Evolutionary conservation across 2,888 invertebrate species (phyloP), one percentile per base, ranked within the genome.

Genomic region (Cactoblastis cactorum): DNA sequence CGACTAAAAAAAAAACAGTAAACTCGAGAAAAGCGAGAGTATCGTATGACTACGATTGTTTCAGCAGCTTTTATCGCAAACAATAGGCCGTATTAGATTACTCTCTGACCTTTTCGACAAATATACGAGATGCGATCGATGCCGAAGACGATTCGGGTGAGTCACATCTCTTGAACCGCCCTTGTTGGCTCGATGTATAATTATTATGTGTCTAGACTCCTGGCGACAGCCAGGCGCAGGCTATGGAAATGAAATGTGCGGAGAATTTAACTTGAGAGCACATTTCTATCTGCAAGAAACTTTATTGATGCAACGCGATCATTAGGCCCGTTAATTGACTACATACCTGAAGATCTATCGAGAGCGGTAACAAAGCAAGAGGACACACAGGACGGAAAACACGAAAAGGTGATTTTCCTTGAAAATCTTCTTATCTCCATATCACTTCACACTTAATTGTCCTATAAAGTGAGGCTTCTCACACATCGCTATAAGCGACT

Each of bases 121-220:
- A 79, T 71, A 74, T 63, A 68, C 65, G 73, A 71, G 75, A 77
- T 70, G 65, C 77, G 83, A 85, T 84, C 86, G 83, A 85, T 84
- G 74, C 65, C 58, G 65, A 69, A 78, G 76, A 79, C 74, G 70
- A 77, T 74, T 78, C 69, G 77, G 74, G 71, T 85, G 85, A 86
- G 73, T 86, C 86, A 86, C 74, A 72, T 77, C 75, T 75, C 71
- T 72, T 78, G 79, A 75, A 79, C 75, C 80, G 76, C 81, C 81
- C 80, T 71, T 73, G 77, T 80, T 83, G 79, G 82, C 81, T 79
- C 77, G 69, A 74, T 76, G 72, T 80, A 80, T 80, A 82, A 86
- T 83, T 80, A 80, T 83, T 77, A 77, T 80, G 74, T 77, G 87
- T 87, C 87, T 88, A 86, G 87, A 85, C 86, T 74, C 67, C 63